Base-by-base conservation (phyloP, 92 coral and sea anemone genomes). In the Hydrozoanthus gracilis region DNA sequence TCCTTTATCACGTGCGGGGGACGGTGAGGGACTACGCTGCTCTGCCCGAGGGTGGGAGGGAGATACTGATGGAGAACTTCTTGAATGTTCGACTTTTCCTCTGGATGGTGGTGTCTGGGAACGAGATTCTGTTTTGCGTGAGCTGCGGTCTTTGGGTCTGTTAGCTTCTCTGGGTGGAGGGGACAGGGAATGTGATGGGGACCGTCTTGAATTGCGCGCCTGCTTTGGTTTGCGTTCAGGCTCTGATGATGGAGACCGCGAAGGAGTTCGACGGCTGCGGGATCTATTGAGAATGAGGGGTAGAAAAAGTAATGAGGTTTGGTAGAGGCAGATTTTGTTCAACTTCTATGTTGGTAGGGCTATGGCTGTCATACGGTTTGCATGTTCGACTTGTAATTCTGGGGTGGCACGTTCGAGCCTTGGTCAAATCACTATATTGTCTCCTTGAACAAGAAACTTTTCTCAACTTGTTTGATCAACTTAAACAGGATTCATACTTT, bases 1-100 rank as follows among this genome's bases (percentile, higher is more conserved):
- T 10, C 60, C 77, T 70, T 88, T 90, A 66, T 90, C 91, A 66
- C 90, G 93, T 12, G 93, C 75, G 6, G 92, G 93, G 3, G 79
- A 68, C 44, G 82, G 82, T 6, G 74, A 76, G 12, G 91, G 89
- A 17, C 87, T 83, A 51, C 47, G 71, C 15, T 17, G 79, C 18
- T 44, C 51, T 60, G 70, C 69, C 51, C 49, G 88, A 44, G 87
- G 85, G 14, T 87, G 88, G 44, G 90, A 90, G 35, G 85, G 77
- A 7, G 92, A 89, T 39, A 56, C 65, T 18, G 88, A 86, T 46
- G 71, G 75, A 1, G 86, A 64, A 14, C n/a, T 89, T 48, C 79
- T 78, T 75, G 77, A 69, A 52, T 50, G 71, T 67, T 77, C 18
- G n/a, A 10, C 16, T 61, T 79, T 79, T 61, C 73, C 84, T 79